These are phyloP conservation scores for Oryzias celebensis DNA, from an alignment of 2,113 vertebrate species.

Conservation along the genomic window DNA sequence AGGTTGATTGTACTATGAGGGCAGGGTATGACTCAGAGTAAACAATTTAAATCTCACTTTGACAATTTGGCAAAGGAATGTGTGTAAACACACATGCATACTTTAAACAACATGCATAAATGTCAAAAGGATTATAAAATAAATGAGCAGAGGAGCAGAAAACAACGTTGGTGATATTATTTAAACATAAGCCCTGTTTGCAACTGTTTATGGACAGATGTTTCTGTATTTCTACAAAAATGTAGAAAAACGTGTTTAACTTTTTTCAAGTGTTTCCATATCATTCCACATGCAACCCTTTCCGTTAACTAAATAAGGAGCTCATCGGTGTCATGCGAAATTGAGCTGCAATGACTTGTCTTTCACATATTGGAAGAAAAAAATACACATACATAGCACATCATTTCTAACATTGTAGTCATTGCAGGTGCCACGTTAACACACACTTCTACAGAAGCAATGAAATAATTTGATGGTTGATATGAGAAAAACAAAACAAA, in stretches of 20 bases:
- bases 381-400: not conserved
- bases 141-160: not conserved
- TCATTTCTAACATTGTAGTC: not conserved
- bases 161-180: no score
- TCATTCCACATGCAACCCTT: not conserved
- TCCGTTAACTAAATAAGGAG: not conserved
- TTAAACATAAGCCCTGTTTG: no score
- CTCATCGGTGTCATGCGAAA: not conserved
- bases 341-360: not conserved
- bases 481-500: not conserved
- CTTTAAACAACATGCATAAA: not conserved
- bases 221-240: not conserved
- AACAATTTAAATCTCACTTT: slow-evolving; percentile 18
- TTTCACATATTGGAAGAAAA: not conserved
- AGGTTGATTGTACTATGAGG: not conserved
- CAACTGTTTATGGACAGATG: no score
- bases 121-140: slow-evolving; percentile 28
- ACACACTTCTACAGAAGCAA: not conserved
- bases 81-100: not conserved
- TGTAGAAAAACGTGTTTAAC: not conserved
- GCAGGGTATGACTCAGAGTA: slow-evolving; percentile 3
- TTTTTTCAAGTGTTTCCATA: no score
- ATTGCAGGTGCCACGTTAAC: not conserved
- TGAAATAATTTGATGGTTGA: not conserved
- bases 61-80: slow-evolving; percentile 22